A percentile compares a stretch with the other conserved stretches of the same genome.
Evolutionary conservation across 2,113 vertebrate species (phyloP).

Genomic region (Guaruba guarouba): DNA sequence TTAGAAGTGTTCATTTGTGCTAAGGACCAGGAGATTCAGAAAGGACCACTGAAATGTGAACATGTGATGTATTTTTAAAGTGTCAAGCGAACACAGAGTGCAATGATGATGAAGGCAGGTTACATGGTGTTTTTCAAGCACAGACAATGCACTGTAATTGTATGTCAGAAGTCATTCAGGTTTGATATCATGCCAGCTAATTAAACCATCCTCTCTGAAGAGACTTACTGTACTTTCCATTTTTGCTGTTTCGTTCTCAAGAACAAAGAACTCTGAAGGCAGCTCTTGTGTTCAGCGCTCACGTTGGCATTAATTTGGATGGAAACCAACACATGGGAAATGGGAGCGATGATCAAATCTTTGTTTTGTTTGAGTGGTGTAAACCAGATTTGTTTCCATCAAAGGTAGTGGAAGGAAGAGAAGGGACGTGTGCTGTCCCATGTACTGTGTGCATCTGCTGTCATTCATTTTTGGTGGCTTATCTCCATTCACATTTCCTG

Average conservation of each 20-base stretch:
- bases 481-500: background rate
- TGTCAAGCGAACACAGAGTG: background rate
- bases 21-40: background rate
- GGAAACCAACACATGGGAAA: background rate
- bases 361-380: background rate
- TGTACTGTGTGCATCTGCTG: background rate
- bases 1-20: slow-evolving; percentile 24
- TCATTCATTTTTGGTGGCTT: background rate
- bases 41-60: background rate
- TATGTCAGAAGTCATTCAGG: slow-evolving; percentile 4
- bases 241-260: background rate
- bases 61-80: background rate
- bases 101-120: background rate
- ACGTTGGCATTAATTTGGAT: background rate
- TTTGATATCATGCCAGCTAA: background rate
- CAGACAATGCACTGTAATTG: slow-evolving; percentile 2
- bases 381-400: background rate
- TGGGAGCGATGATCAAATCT: background rate
- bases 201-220: slow-evolving; percentile 28
- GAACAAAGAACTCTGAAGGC: background rate
- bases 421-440: rapidly evolving
- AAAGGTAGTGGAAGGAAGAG: background rate
- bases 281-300: background rate
- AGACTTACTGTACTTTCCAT: background rate
- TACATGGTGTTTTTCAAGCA: background rate